Percentiles rank a stretch among this genome's conserved stretches.
Evolutionary conservation across 2,888 invertebrate species (phyloP).

Genomic region (Caenorhabditis wallacei): DNA sequence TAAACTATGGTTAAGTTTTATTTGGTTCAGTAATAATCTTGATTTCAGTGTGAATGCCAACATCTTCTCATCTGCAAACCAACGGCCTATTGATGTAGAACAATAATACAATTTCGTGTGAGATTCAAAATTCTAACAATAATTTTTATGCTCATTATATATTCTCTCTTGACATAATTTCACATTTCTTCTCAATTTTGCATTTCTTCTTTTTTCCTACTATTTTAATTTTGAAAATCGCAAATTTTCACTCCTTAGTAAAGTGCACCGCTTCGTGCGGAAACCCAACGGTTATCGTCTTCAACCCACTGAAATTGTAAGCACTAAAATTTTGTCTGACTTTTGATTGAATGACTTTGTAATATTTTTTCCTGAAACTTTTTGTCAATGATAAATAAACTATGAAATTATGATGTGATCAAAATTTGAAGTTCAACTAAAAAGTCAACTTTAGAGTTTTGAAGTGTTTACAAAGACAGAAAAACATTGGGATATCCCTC

Average conservation of each 20-base stretch:
- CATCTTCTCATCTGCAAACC: conserved; percentile 65
- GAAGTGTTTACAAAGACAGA: conserved; percentile 2
- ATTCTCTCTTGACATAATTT: background rate
- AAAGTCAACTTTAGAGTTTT: background rate
- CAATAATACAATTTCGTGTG: conserved; percentile 37
- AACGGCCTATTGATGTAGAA: conserved; percentile 63
- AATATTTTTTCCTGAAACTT: conserved; percentile 14
- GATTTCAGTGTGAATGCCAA: conserved; percentile 68
- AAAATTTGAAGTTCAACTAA: background rate
- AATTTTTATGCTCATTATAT: background rate
- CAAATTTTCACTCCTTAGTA: background rate
- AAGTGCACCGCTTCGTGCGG: conserved; percentile 18
- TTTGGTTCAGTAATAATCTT: conserved; percentile 8
- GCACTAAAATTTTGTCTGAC: conserved; percentile 14
- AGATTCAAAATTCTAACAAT: conserved; percentile 17
- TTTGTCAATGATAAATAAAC: background rate
- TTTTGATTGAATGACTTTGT: background rate
- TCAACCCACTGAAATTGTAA: conserved; percentile 19
- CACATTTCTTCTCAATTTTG: conserved; percentile 23
- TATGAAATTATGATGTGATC: background rate
- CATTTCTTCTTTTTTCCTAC: background rate
- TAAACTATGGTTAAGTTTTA: background rate
- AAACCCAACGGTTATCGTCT: conserved; percentile 41
- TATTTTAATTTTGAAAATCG: background rate
- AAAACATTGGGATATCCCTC: conserved; percentile 37